Base-by-base conservation (phyloP, 2,113 vertebrate genomes). In the Cottus gobio region DNA sequence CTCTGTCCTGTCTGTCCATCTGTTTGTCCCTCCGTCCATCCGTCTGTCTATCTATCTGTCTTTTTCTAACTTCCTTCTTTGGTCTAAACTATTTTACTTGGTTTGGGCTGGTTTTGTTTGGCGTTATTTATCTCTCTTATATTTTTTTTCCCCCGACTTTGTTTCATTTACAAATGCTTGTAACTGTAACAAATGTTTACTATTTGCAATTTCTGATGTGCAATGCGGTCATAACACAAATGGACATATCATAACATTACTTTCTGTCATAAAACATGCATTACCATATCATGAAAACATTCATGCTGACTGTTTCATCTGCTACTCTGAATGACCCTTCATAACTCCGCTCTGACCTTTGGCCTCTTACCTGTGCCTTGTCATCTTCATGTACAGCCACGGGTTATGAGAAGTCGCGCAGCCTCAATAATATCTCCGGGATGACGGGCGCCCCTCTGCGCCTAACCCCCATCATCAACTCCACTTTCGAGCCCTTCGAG, bases 341-440 rank as follows among this genome's bases (percentile, higher is more conserved):
- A 77, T 79, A 57, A 75, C 46, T 71, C 24, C 20, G 2, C 78
- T 63, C 70, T 78, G 36, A 87, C 78, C 71, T 80, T 52, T 72
- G 11, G 50, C 42, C 65, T 79, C 24, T 57, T n/a, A 66, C 75
- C 72, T 74, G 63, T 82, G 71, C 75, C 54, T 79, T 82, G 58
- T 61, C 63, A 50, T 72, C 48, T 64, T 72, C 73, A 69, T 71
- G 63, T 75, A 93, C 73, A 94, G 94, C 91, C 69, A 89, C 94
- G 89, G 96, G 96, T 95, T 98, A 97, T 89, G 97, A 98, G 94
- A 97, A 97, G 93, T 97, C 97, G 46, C 96, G 96, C 92, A 98
- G 97, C 89, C 95, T 98, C 90, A 97, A 97, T 94, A 98, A 97
- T 93, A 98, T 98, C 90, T 96, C 96, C 7, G 96, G 96, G 91